These are phyloP conservation scores for Cyrtorhinus lividipennis DNA, from an alignment of 1,140 invertebrate genomes.

Conservation along the genomic window DNA sequence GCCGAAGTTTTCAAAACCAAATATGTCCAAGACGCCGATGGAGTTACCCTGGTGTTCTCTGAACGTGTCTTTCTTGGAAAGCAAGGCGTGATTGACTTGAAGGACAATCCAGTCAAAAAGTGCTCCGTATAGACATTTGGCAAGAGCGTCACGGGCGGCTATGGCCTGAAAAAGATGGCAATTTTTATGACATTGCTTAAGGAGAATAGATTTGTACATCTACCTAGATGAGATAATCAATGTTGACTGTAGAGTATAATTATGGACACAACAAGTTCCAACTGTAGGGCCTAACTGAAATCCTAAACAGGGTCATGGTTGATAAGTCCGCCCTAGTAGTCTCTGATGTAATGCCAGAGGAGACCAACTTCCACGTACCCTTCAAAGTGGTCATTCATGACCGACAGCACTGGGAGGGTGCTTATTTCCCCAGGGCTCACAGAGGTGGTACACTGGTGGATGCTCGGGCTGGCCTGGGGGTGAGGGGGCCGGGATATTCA, in stretches of 20 bases:
- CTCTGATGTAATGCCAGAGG: no score
- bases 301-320: no score
- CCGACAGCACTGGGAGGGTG: no score
- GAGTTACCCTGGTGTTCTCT: constrained; percentile 74
- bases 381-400: no score
- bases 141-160: constrained; percentile 87
- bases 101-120: constrained; percentile 97
- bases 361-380: no score
- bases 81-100: constrained; percentile 70
- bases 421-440: no score
- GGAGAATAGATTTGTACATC: neutral
- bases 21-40: constrained; percentile 90
- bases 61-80: constrained; percentile 67
- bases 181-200: neutral
- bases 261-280: no score
- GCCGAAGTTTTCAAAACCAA: constrained; percentile 90
- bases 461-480: no score
- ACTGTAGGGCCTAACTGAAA: no score
- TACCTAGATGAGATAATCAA: neutral
- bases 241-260: neutral
- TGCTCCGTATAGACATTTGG: constrained; percentile 91
- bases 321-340: no score
- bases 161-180: constrained; percentile 75
- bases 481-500: no score
- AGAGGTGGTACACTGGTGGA: no score